Percentiles rank a stretch among this genome's conserved stretches.
phyloP scores from a whole-genome alignment of 2,888 invertebrate species.

The Caenorhabditis sp. region DNA sequence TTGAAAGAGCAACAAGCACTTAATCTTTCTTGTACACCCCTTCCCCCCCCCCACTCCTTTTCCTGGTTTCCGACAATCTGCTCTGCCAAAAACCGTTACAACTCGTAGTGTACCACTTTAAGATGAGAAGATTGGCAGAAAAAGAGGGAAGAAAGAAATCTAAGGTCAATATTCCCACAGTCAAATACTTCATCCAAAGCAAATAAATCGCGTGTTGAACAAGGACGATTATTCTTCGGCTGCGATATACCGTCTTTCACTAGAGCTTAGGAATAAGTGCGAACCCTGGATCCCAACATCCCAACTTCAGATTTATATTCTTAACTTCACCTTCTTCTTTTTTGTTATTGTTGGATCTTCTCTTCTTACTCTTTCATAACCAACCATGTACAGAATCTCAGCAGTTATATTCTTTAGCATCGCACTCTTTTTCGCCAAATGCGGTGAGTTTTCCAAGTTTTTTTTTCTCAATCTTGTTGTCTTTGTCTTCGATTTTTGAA shows the following conservation, averaged over 20 bases:
- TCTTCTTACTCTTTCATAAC: background rate
- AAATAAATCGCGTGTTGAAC: slow-evolving; percentile 69
- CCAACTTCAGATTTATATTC: too few relatives aligned
- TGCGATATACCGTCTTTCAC: slow-evolving; percentile 63
- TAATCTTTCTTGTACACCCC: slow-evolving; percentile 48
- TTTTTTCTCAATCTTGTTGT: background rate
- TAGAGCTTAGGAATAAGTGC: slow-evolving; percentile 53
- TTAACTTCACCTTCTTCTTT: slow-evolving; percentile 4
- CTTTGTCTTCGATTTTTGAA: background rate
- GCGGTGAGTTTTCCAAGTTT: slow-evolving; percentile 59
- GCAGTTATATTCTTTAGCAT: slow-evolving; percentile 30
- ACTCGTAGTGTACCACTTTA: slow-evolving; percentile 56
- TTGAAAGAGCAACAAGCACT: slow-evolving; percentile 51
- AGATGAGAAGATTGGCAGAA: slow-evolving; percentile 61
- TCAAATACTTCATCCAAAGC: slow-evolving; percentile 67
- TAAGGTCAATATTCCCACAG: slow-evolving; percentile 70
- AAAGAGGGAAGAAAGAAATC: slow-evolving; percentile 55
- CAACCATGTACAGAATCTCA: slow-evolving; percentile 51
- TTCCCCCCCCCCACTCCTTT: slow-evolving; percentile 27
- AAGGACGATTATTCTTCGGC: slow-evolving; percentile 67
- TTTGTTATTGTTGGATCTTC: slow-evolving; percentile 9
- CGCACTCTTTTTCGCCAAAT: slow-evolving; percentile 41
- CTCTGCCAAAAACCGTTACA: slow-evolving; percentile 36
- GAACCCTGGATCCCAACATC: too few relatives aligned
- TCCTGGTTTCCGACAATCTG: background rate